Evolutionary conservation across 1,140 invertebrate species (phyloP).

Genomic region (Condylostylus longicornis): DNA sequence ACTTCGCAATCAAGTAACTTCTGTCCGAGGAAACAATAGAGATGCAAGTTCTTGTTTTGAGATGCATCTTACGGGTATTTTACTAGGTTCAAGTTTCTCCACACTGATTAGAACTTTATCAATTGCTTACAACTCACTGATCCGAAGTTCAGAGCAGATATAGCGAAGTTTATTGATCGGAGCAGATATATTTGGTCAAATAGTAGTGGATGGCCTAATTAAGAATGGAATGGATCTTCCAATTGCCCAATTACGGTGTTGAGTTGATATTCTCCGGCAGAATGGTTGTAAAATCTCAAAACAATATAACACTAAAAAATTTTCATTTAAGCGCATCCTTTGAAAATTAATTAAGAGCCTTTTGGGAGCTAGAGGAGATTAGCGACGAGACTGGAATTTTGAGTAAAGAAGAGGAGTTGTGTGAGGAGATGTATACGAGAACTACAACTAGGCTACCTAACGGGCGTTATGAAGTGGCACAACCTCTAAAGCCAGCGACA

Average conservation of each 20-base stretch:
- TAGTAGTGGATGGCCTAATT: not conserved
- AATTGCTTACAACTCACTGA: conserved; percentile 11
- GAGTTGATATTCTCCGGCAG: not conserved
- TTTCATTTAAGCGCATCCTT: not conserved
- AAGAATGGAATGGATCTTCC: not conserved
- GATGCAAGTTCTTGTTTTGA: not conserved
- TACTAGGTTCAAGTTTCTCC: not conserved
- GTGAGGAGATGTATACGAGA: not conserved
- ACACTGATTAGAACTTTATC: not conserved
- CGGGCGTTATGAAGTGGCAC: not conserved
- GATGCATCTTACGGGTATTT: not conserved
- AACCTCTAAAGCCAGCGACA: not conserved
- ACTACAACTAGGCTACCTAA: not conserved
- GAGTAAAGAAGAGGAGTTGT: not conserved
- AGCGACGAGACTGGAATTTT: not conserved
- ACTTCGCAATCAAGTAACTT: not conserved
- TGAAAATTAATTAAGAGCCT: not conserved
- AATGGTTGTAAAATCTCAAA: not conserved
- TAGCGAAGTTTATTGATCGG: conserved; percentile 12
- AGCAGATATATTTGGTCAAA: conserved; percentile 4
- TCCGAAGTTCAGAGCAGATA: conserved; percentile 8
- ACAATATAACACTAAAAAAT: not conserved
- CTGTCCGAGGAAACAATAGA: not conserved
- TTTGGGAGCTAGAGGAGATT: not conserved
- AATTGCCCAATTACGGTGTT: not conserved